phyloP scores from a whole-genome alignment of 2,113 vertebrate species.

The Proterorhinus semilunaris region DNA sequence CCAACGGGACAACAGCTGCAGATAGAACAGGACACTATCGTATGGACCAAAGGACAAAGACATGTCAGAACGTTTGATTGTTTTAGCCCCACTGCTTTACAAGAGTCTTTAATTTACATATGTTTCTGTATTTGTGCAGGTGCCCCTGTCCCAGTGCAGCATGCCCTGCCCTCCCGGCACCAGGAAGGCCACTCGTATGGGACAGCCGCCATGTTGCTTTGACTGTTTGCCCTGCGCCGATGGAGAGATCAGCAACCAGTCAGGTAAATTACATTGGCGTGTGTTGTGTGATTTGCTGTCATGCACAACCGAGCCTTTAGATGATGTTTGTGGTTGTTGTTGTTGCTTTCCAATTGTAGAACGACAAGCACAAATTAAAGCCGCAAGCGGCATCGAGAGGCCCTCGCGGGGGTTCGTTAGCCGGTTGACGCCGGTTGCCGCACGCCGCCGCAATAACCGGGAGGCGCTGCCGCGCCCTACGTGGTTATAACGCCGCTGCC shows the following conservation, averaged over 20 bases:
- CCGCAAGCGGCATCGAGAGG: too few species aligned
- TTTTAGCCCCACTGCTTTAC: too few species aligned
- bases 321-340: too few species aligned
- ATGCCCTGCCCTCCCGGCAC: conserved; percentile 67
- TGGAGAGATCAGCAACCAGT: conserved; percentile 73
- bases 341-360: too few species aligned
- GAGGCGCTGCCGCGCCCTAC: too few species aligned
- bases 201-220: conserved; percentile 73
- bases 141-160: conserved; percentile 72
- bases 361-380: too few species aligned
- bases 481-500: too few species aligned
- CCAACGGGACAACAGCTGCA: conserved; percentile 55
- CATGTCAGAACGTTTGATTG: conserved; percentile 47
- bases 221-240: conserved; percentile 77
- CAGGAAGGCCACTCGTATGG: conserved; percentile 59
- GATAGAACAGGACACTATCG: conserved; percentile 59
- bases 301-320: too few species aligned
- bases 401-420: too few species aligned
- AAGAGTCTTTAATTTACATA: background rate
- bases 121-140: conserved; percentile 40
- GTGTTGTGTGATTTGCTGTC: too few species aligned
- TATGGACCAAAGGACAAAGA: conserved; percentile 66
- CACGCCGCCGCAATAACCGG: too few species aligned
- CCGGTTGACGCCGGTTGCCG: too few species aligned
- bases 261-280: conserved; percentile 42